phyloP scores from a whole-genome alignment of 2,888 invertebrate genomes.

The Trissoscelio sp. region DNA sequence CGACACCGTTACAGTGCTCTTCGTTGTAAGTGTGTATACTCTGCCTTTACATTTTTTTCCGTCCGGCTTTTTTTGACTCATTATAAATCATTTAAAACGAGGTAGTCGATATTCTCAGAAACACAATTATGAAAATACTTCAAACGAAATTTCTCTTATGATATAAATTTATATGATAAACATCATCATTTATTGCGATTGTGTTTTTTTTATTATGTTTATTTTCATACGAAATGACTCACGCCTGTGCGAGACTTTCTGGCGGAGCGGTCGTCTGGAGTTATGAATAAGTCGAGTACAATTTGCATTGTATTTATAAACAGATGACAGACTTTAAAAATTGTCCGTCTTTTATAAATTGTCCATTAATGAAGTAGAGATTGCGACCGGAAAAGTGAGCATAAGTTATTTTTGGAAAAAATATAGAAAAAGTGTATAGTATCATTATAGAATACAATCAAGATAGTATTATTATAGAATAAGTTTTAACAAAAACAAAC shows the following conservation, averaged over 20 bases:
- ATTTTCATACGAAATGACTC: conserved; percentile 47
- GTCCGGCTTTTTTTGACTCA: conserved; percentile 46
- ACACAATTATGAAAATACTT: conserved; percentile 61
- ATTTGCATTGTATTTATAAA: conserved; percentile 1
- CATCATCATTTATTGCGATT: conserved; percentile 50
- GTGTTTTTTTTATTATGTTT: conserved; percentile 43
- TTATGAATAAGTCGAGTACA: conserved; percentile 11
- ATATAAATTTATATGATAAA: conserved; percentile 52
- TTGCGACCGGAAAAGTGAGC: too few relatives aligned
- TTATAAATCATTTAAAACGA: conserved; percentile 66
- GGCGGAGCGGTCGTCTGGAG: conserved; percentile 5
- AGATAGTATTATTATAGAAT: too few relatives aligned
- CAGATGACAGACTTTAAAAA: background rate
- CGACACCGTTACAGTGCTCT: conserved; percentile 49
- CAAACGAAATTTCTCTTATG: conserved; percentile 49
- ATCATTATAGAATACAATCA: too few relatives aligned
- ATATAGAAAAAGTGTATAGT: too few relatives aligned
- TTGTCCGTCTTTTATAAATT: background rate
- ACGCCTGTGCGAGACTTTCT: background rate
- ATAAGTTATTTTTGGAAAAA: too few relatives aligned
- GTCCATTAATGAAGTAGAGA: too few relatives aligned
- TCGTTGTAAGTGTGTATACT: conserved; percentile 14
- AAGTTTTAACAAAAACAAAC: too few relatives aligned
- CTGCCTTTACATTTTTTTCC: conserved; percentile 39
- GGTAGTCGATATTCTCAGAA: conserved; percentile 62